Evolutionary conservation across 2,797 vertebrate species (phyloP), one percentile per base, ranked within the genome.

Genomic region (Nannoperca obscura): DNA sequence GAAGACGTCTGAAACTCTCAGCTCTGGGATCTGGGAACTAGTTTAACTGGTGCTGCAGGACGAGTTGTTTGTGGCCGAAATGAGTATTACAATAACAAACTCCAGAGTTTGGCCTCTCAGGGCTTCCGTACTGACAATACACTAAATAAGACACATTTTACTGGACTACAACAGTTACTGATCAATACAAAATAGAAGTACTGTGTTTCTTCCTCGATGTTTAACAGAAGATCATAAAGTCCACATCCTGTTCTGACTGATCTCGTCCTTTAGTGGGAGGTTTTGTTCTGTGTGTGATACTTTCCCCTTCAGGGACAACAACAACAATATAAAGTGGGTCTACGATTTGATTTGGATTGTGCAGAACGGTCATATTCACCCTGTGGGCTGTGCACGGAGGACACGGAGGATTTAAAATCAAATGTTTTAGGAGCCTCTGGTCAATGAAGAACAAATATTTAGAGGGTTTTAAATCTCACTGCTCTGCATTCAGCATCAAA

Each of bases 321-420:
- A 27, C 50, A 58, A 55, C 40, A 61, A 82, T 78, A 86, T 78
- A 64, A 75, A 78, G 62, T n/a, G 36, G 65, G 32, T 65, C 52
- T 64, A 24, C 40, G 50, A 63, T 82, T 82, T 54, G 68, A 89
- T 85, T 87, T 80, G 87, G 81, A 84, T 79, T 67, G 78, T 57
- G 81, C 78, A 75, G 72, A 89, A 74, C 62, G 11, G 74, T 82
- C 74, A 64, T 81, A 79, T 88, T 89, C 75, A 84, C 74, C 86
- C 84, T 61, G 78, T 38, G 54, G 81, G 85, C 76, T 53, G 64
- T 57, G 78, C 68, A 77, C 64, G 15, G 58, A 69, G 60, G 71
- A 75, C 74, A 65, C 15, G 5, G 54, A 66, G 76, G 44, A 69
- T 71, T 85, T 88, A n/a, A 80, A 87, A 87, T 88, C 81, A 88